phyloP scores from a whole-genome alignment of 2,888 invertebrate genomes.

The Halictus quadricinctus region DNA sequence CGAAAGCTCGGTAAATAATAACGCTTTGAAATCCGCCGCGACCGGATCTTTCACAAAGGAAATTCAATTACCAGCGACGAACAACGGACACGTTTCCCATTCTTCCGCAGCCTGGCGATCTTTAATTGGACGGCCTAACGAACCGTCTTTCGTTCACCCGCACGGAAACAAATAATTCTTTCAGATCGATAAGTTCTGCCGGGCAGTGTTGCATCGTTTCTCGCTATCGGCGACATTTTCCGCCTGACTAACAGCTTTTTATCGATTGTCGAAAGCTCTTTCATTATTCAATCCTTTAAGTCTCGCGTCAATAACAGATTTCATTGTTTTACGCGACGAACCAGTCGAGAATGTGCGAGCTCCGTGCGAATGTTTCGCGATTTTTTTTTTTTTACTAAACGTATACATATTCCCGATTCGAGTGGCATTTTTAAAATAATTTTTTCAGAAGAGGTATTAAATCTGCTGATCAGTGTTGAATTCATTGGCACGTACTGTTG shows the following conservation, averaged over 20 bases:
- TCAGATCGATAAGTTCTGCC: background rate
- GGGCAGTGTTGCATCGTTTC: background rate
- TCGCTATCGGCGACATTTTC: background rate
- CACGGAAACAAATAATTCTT: background rate
- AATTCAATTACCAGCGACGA: conserved; percentile 53
- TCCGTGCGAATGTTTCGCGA: too few species aligned
- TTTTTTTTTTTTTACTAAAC: too few species aligned
- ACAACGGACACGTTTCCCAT: conserved; percentile 18
- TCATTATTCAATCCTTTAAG: background rate
- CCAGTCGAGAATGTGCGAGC: too few species aligned
- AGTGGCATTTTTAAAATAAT: too few species aligned
- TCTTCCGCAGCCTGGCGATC: conserved; percentile 14
- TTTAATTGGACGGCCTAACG: conserved; percentile 45
- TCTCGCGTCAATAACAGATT: background rate
- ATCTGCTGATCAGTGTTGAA: background rate
- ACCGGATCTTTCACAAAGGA: conserved; percentile 49
- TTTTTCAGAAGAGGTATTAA: too few species aligned
- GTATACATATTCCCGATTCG: too few species aligned
- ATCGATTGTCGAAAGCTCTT: background rate
- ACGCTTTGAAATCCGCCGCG: conserved; percentile 16
- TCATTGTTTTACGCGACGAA: background rate
- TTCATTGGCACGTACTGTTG: background rate
- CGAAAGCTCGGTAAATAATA: conserved; percentile 15
- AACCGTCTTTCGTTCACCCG: conserved; percentile 3
- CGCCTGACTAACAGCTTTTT: background rate